These are phyloP conservation scores for Idaea dimidiata DNA, from an alignment of 2,888 invertebrate species.

Conservation along the genomic window DNA sequence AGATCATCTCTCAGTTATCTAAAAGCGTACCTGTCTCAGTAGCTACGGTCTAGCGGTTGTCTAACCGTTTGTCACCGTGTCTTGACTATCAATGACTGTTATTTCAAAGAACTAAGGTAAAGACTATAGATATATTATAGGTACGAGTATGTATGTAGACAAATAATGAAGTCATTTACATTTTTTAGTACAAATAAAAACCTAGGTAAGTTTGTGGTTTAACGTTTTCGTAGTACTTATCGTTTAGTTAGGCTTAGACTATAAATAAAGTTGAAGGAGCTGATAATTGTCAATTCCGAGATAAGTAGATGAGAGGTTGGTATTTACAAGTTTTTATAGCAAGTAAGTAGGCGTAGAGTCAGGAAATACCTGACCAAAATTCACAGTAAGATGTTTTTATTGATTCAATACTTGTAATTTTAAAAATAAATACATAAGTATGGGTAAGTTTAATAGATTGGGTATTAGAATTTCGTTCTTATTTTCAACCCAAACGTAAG, in stretches of 20 bases:
- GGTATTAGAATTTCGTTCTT: not conserved
- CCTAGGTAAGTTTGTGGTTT: not conserved
- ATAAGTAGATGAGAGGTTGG: not conserved
- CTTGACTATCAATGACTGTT: conserved; percentile 23
- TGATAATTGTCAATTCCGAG: not conserved
- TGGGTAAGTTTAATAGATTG: not conserved
- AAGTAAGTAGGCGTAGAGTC: not conserved
- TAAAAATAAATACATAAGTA: no score
- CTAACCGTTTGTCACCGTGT: conserved; percentile 17
- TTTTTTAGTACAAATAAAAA: not conserved
- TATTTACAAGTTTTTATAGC: not conserved
- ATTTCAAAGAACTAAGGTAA: not conserved
- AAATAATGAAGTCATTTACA: not conserved
- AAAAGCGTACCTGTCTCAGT: conserved; percentile 23
- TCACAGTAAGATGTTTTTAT: not conserved
- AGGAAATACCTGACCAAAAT: not conserved
- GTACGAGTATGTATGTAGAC: not conserved
- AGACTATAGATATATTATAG: no score
- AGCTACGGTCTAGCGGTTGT: conserved; percentile 22
- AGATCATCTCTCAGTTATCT: conserved; percentile 29
- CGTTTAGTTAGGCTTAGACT: not conserved
- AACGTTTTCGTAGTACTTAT: not conserved
- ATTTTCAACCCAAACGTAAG: no score
- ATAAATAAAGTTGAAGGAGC: not conserved
- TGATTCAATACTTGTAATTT: no score